Conservation (phyloP, 1,140 invertebrate genomes). For the Rhizoglyphus robini region DNA sequence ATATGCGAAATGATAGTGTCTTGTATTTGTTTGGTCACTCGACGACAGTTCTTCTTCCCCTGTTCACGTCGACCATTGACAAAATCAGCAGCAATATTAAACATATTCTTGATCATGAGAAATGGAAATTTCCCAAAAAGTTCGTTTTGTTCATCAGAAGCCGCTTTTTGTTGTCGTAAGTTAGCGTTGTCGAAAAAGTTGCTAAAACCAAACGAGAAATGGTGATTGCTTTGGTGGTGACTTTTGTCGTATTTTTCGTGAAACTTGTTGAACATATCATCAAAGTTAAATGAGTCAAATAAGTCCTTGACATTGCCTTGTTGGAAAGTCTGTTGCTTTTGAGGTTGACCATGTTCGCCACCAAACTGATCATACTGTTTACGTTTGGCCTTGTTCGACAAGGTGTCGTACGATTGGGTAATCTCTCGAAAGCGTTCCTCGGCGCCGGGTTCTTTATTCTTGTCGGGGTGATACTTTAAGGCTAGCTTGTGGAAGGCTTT, state of each 20-base stretch:
- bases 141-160: slow-evolving; percentile 21
- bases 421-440: slow-evolving; percentile 97
- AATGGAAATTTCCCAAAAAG: neutral
- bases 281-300: slow-evolving; percentile 30
- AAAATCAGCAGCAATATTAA: no score
- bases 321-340: slow-evolving; percentile 19
- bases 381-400: slow-evolving; percentile 85
- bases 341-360: slow-evolving; percentile 68
- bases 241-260: slow-evolving; percentile 16
- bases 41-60: slow-evolving; percentile 27
- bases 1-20: slow-evolving; percentile 38
- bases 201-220: slow-evolving; percentile 26
- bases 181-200: slow-evolving; percentile 26
- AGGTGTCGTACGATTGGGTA: slow-evolving; percentile 93
- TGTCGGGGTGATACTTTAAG: slow-evolving; percentile 39
- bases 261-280: slow-evolving; percentile 25
- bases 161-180: neutral
- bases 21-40: slow-evolving; percentile 34
- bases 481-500: slow-evolving; percentile 45
- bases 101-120: neutral
- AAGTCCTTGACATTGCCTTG: slow-evolving; percentile 32
- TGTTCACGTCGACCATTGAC: no score
- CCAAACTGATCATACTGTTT: slow-evolving; percentile 90
- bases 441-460: slow-evolving; percentile 78
- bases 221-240: neutral